These are phyloP conservation scores for Etheostoma cragini DNA, from an alignment of 2,113 vertebrate species.

Conservation along the genomic window DNA sequence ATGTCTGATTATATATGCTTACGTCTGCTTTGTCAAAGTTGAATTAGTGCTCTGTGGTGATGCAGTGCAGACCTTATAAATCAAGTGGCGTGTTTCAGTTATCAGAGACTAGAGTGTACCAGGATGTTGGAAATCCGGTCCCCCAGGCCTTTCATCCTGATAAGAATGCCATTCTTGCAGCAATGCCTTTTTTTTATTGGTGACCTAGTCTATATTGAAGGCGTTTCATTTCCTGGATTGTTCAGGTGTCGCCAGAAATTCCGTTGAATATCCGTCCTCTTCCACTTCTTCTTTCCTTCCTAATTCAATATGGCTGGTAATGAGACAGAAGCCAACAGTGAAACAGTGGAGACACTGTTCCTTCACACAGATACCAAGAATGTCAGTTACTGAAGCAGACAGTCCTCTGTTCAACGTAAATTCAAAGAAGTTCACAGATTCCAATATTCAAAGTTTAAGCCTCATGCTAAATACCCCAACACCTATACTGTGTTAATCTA, in stretches of 20 bases:
- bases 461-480: too few relatives aligned
- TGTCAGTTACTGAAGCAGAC: conserved; percentile 7
- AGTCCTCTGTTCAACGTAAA: neutral
- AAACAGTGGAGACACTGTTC: conserved; percentile 58
- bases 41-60: neutral
- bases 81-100: neutral
- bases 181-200: neutral
- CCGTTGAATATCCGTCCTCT: too few relatives aligned
- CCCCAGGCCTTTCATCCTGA: neutral
- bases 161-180: neutral
- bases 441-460: too few relatives aligned
- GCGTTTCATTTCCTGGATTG: too few relatives aligned
- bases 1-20: neutral
- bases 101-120: neutral
- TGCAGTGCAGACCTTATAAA: neutral
- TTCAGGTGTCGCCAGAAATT: too few relatives aligned
- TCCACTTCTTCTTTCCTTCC: too few relatives aligned
- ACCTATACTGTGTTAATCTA: too few relatives aligned
- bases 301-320: conserved; percentile 70
- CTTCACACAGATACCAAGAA: neutral
- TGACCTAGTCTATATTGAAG: neutral
- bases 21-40: neutral
- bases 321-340: conserved; percentile 21
- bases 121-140: neutral
- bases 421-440: too few relatives aligned